Conservation (phyloP, 2,797 vertebrate genomes). For the Falco novaeseelandiae region DNA sequence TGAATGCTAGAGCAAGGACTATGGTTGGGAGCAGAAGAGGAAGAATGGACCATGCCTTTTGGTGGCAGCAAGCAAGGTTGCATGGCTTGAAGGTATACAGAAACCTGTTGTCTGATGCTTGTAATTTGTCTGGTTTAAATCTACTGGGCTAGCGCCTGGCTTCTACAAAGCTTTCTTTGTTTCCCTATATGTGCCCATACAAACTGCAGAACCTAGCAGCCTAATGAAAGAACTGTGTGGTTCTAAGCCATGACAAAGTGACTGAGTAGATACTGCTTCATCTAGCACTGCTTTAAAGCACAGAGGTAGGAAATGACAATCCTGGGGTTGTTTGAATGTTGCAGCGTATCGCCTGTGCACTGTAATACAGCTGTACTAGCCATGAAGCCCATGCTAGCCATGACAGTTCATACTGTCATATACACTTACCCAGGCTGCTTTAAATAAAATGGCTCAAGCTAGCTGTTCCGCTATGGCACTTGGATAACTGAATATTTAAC, state of each 20-base stretch:
- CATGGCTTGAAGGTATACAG: background rate
- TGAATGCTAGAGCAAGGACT: background rate
- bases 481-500: background rate
- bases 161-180: background rate
- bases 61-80: background rate
- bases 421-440: background rate
- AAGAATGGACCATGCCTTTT: background rate
- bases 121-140: background rate
- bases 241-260: background rate
- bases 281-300: background rate
- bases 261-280: background rate
- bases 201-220: background rate
- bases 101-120: background rate
- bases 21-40: background rate
- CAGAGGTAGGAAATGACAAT: background rate
- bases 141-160: background rate
- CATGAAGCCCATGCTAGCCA: accelerated
- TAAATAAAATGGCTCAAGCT: background rate
- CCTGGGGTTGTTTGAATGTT: background rate
- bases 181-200: background rate
- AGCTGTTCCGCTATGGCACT: background rate
- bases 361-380: accelerated
- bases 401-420: accelerated
- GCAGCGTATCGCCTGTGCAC: accelerated
- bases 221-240: background rate